Evolutionary conservation across 2,888 invertebrate genomes (phyloP).

Genomic region (Anoplius nigerrimus): DNA sequence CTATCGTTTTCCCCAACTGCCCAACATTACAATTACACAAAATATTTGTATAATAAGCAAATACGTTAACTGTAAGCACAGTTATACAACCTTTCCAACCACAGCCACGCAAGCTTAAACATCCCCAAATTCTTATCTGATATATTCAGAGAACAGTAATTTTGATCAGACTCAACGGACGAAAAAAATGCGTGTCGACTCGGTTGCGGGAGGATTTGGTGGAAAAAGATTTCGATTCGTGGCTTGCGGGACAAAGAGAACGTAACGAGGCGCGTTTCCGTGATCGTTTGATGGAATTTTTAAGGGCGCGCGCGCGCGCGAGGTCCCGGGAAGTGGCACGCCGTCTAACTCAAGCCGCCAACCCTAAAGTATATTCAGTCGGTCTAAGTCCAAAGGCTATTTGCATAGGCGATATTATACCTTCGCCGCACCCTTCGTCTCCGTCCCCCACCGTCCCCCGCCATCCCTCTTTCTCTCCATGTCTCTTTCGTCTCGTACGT

Average conservation of each 20-base stretch:
- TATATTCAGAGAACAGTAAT: too few relatives aligned
- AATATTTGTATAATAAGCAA: too few relatives aligned
- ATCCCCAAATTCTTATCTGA: too few relatives aligned
- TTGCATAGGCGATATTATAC: slow-evolving; percentile 75
- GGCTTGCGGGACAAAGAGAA: neutral
- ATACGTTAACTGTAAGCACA: too few relatives aligned
- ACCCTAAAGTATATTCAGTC: slow-evolving; percentile 70
- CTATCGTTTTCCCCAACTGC: too few relatives aligned
- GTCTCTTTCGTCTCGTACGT: slow-evolving; percentile 13
- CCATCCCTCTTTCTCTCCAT: slow-evolving; percentile 29
- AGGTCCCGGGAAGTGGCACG: slow-evolving; percentile 44
- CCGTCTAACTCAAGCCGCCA: slow-evolving; percentile 54
- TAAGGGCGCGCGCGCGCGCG: slow-evolving; percentile 35
- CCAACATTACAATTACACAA: too few relatives aligned
- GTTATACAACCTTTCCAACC: too few relatives aligned
- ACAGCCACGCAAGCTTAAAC: too few relatives aligned
- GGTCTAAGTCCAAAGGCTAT: slow-evolving; percentile 74
- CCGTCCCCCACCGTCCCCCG: slow-evolving; percentile 41
- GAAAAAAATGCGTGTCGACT: too few relatives aligned
- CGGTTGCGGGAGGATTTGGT: too few relatives aligned
- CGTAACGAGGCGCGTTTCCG: slow-evolving; percentile 42
- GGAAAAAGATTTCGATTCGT: neutral
- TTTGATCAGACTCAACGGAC: too few relatives aligned
- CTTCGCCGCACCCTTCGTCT: slow-evolving; percentile 57
- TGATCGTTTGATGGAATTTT: slow-evolving; percentile 49